Evolutionary conservation across 2,797 vertebrate genomes (phyloP).

Genomic region (Moxostoma hubbsi): DNA sequence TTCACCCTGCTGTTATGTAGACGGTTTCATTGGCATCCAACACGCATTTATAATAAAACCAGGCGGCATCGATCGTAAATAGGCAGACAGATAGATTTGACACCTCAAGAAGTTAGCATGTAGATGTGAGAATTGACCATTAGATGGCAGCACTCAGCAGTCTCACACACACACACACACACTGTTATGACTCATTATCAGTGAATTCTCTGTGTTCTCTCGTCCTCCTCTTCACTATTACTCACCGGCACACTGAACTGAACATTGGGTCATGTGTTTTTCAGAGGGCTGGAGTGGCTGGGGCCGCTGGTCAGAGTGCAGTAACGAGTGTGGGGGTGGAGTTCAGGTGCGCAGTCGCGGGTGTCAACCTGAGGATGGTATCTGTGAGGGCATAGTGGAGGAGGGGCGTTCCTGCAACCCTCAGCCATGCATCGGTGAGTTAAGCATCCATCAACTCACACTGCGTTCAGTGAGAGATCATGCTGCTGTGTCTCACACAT

Average conservation of each 20-base stretch:
- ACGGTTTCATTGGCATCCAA: neutral
- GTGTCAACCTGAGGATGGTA: constrained; percentile 85
- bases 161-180: too few species aligned
- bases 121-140: constrained; percentile 10
- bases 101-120: neutral
- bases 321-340: constrained; percentile 94
- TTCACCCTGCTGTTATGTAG: constrained; percentile 17
- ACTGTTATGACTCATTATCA: neutral
- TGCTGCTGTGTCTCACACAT: constrained; percentile 2
- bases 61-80: neutral
- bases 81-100: neutral
- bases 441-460: constrained; percentile 6
- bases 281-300: constrained; percentile 92
- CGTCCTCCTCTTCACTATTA: neutral
- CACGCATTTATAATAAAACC: constrained; percentile 20
- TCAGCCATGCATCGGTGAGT: constrained; percentile 91
- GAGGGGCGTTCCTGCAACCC: constrained; percentile 95
- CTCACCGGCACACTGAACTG: neutral
- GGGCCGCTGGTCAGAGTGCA: constrained; percentile 95
- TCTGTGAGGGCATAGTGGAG: constrained; percentile 92
- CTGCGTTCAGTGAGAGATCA: constrained; percentile 19
- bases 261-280: constrained; percentile 23
- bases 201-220: neutral
- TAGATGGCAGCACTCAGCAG: constrained; percentile 36
- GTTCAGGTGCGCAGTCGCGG: constrained; percentile 90